Percentiles rank a stretch among this genome's conserved stretches.
These are phyloP conservation scores for Etheostoma spectabile DNA, from an alignment of 2,113 vertebrate species.

Conservation along the genomic window DNA sequence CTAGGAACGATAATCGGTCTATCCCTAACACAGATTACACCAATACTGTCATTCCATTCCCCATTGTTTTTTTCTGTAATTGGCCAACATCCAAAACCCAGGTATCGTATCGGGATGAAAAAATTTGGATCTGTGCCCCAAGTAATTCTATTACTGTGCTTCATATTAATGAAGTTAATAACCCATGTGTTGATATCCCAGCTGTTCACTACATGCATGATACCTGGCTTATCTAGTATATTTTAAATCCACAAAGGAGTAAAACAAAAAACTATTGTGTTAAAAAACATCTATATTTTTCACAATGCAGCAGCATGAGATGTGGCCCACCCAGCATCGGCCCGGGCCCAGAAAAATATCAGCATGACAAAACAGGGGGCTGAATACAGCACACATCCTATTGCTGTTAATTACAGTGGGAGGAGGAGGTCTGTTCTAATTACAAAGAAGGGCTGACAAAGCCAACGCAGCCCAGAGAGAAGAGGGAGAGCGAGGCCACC, in stretches of 20 bases:
- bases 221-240: background rate
- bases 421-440: constrained; percentile 74
- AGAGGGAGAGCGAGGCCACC: constrained; percentile 33
- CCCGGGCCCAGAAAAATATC: constrained; percentile 45
- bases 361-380: constrained; percentile 68
- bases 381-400: constrained; percentile 67
- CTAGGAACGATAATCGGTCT: too few relatives aligned
- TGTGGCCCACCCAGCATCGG: constrained; percentile 58
- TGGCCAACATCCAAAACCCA: too few relatives aligned
- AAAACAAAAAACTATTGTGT: background rate
- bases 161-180: background rate
- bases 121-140: too few relatives aligned
- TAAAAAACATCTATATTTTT: constrained; percentile 14
- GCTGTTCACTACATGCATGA: background rate
- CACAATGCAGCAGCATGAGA: background rate
- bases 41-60: background rate
- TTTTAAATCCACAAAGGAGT: background rate
- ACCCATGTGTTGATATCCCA: background rate
- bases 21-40: background rate
- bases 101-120: too few relatives aligned
- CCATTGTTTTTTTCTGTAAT: background rate
- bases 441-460: constrained; percentile 77
- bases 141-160: background rate
- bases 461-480: constrained; percentile 55
- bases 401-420: constrained; percentile 74